phyloP scores from a whole-genome alignment of 2,888 invertebrate species.

The Pristionchus exspectatus region DNA sequence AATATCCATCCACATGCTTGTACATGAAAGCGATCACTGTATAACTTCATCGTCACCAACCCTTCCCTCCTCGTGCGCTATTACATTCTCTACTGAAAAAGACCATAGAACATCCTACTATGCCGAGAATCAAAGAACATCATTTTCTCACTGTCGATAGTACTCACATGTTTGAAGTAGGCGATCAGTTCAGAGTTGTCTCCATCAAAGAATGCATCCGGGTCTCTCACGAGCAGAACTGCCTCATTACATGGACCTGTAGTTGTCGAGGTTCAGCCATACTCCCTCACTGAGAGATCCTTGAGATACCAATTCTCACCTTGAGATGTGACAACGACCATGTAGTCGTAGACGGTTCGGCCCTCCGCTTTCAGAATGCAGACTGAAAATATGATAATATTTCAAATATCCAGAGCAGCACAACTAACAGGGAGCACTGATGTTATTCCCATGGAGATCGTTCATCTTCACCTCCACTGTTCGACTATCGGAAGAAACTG shows the following conservation, averaged over 20 bases:
- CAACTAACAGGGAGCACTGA: slow-evolving; percentile 64
- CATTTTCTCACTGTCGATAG: too few species aligned
- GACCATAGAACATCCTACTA: too few species aligned
- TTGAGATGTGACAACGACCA: slow-evolving; percentile 54
- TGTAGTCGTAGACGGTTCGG: slow-evolving; percentile 57
- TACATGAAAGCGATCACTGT: too few species aligned
- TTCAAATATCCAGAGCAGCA: not conserved
- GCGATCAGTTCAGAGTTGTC: slow-evolving; percentile 63
- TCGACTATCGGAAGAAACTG: slow-evolving; percentile 60
- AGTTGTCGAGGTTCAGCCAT: not conserved
- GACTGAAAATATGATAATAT: slow-evolving; percentile 47
- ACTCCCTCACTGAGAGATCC: not conserved
- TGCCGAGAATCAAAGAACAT: too few species aligned
- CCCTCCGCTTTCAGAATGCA: slow-evolving; percentile 57
- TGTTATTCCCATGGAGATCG: slow-evolving; percentile 61
- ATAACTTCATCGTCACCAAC: not conserved
- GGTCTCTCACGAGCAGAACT: slow-evolving; percentile 64
- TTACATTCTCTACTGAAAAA: too few species aligned
- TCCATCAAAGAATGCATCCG: slow-evolving; percentile 66
- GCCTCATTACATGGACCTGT: slow-evolving; percentile 65
- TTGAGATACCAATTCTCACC: not conserved
- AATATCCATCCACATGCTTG: not conserved
- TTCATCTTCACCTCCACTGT: slow-evolving; percentile 60
- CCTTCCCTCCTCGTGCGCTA: too few species aligned
- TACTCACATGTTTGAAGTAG: slow-evolving; percentile 65